Base-by-base conservation (phyloP, 1,140 invertebrate genomes). In the Whitmania pigra region DNA sequence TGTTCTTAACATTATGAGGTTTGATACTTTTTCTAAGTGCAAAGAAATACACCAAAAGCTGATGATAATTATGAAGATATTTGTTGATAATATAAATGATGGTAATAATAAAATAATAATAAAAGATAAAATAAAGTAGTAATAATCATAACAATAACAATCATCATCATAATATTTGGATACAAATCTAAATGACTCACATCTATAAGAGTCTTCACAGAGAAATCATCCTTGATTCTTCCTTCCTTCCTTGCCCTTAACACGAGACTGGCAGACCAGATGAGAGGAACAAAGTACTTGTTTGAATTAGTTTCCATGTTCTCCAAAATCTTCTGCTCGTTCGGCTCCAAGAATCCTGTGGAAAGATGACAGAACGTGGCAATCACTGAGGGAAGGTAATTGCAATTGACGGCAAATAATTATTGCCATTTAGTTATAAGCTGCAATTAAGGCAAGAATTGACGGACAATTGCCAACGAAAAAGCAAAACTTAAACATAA, bases 211-310 rank as follows among this genome's bases (percentile, higher is more conserved):
- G 91, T 92, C 79, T 93, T 93, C 0, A 94, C 88, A 0, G 91
- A 91, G 78, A 93, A 92, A 81, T 96, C 93, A 77, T 94, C 92
- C 66, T 92, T 86, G 76, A 96, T 93, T 76, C 90, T 84, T 0
- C 91, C 92, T 83, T 97, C 93, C 79, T 92, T 92, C 5, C 93
- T 85, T 1, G 87, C 87, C 54, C 27, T 89, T 0, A 90, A 92
- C 29, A 94, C 88, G 71, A 95, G 90, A 79, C 89, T 90, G 7
- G 90, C 87, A 0, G 92, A 91, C 93, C 93, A 95, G 27, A 94
- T 89, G 66, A 94, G 88, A 36, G 94, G 94, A 78, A 97, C 86
- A 92, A 92, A 96, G 80, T 93, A 92, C 79, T 94, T 94, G 29
- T 89, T 89, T 73, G 91, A 89, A 67, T 89, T 88, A 0, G 91